Evolutionary conservation across 2,888 invertebrate species (phyloP).

Genomic region (Eumacrocentrus americanus): DNA sequence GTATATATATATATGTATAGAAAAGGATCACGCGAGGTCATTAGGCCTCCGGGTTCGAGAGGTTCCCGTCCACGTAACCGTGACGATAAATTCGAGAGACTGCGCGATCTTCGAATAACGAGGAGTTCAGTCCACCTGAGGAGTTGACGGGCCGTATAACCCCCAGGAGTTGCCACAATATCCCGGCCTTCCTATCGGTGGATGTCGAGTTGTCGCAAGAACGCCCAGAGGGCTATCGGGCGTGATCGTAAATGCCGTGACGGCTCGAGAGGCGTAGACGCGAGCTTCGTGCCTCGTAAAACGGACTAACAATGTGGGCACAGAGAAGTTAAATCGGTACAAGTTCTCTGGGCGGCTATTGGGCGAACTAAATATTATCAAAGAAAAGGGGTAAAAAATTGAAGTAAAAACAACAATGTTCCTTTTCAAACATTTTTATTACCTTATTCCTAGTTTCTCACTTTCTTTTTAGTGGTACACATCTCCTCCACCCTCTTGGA

Average conservation of each 20-base stretch:
- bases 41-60: slow-evolving; percentile 12
- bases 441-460: no score
- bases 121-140: slow-evolving; percentile 4
- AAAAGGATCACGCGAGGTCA: slow-evolving; percentile 19
- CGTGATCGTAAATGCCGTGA: slow-evolving; percentile 47
- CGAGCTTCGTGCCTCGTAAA: slow-evolving; percentile 44
- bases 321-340: slow-evolving; percentile 32
- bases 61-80: slow-evolving; percentile 11
- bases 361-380: no score
- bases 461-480: no score
- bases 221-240: slow-evolving; percentile 34
- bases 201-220: slow-evolving; percentile 33
- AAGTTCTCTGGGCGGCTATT: no score
- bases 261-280: slow-evolving; percentile 37
- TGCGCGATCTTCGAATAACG: slow-evolving; percentile 17
- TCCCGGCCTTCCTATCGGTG: slow-evolving; percentile 1
- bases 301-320: slow-evolving; percentile 44
- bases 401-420: no score
- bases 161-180: slow-evolving; percentile 2
- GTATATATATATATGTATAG: background rate
- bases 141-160: background rate
- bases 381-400: no score
- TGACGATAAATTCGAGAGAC: slow-evolving; percentile 19
- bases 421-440: no score
- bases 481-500: no score